Evolutionary conservation across 2,113 vertebrate genomes (phyloP), one percentile per base, ranked within the genome.

Genomic region (Heliornis fulica): DNA sequence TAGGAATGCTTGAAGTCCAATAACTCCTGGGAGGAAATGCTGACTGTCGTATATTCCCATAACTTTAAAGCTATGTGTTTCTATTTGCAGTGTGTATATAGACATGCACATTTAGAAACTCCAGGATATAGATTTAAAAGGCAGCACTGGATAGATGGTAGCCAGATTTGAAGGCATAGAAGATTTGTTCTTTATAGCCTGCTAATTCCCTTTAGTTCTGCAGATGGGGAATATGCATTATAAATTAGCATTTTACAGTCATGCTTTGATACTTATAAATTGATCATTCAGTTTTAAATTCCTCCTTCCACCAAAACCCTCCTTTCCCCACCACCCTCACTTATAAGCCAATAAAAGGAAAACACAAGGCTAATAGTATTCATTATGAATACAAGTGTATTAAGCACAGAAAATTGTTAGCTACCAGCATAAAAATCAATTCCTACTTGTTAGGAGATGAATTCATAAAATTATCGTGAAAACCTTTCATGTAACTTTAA

Each of bases 391-490:
- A 63, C 32, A 75, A 87, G 13, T 59, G 60, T 29, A 87, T 91
- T 83, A 96, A 95, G 22, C 66, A 95, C 50, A 89, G 10, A 13
- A 88, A 94, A 88, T 84, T 94, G 25, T 70, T 96, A 71, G 38
- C 65, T 88, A 75, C 13, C 25, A 96, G 66, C 26, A 93, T 60
- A 96, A 96, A 97, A 97, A 96, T n/a, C 43, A 92, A 43, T 95
- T 86, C 79, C 45, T 45, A 8, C 53, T 96, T 93, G 20, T 94
- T 96, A 93, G 0, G 1, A 96, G 60, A 48, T 21, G 25, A 93
- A 97, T 76, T 19, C n/a, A 77, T 72, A 92, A 88, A 96, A 89
- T 57, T 71, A 50, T n/a, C 8, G 2, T 22, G 16, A 69, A 93
- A 84, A 78, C 7, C 29, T 76, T 92, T 90, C 46, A 77, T 16